These are phyloP conservation scores for Bombus consobrinus DNA, from an alignment of 1,140 invertebrate species.

Conservation along the genomic window DNA sequence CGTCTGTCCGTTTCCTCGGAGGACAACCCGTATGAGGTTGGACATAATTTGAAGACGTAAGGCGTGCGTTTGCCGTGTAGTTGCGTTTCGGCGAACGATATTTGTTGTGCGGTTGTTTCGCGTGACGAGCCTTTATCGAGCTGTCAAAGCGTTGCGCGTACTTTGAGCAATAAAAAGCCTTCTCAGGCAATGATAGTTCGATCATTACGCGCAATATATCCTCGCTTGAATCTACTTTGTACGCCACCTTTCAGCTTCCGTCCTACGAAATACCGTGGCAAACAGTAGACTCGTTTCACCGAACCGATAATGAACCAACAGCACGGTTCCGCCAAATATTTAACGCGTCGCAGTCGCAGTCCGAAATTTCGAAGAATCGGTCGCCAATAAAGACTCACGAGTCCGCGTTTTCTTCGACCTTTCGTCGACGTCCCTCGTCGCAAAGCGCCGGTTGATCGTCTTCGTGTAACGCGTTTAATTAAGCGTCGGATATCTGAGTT, in stretches of 20 bases:
- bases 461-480: too few relatives aligned
- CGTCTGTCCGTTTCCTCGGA: rapidly evolving
- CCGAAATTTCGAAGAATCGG: too few relatives aligned
- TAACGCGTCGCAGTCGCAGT: too few relatives aligned
- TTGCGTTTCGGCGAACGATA: background rate
- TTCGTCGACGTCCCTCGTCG: rapidly evolving
- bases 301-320: background rate
- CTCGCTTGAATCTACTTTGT: background rate
- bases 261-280: background rate
- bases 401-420: too few relatives aligned
- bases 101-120: background rate
- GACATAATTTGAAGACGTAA: background rate
- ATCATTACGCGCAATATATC: background rate
- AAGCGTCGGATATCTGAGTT: too few relatives aligned
- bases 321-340: too few relatives aligned
- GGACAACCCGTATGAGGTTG: too few relatives aligned
- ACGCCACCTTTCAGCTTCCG: background rate
- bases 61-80: too few relatives aligned
- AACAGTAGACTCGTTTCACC: background rate
- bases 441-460: too few relatives aligned
- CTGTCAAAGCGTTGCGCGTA: background rate
- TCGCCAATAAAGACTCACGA: too few relatives aligned
- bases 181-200: rapidly evolving
- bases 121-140: rapidly evolving
- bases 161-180: background rate